Base-by-base conservation (phyloP, 1,140 invertebrate species). In the Physella acuta region DNA sequence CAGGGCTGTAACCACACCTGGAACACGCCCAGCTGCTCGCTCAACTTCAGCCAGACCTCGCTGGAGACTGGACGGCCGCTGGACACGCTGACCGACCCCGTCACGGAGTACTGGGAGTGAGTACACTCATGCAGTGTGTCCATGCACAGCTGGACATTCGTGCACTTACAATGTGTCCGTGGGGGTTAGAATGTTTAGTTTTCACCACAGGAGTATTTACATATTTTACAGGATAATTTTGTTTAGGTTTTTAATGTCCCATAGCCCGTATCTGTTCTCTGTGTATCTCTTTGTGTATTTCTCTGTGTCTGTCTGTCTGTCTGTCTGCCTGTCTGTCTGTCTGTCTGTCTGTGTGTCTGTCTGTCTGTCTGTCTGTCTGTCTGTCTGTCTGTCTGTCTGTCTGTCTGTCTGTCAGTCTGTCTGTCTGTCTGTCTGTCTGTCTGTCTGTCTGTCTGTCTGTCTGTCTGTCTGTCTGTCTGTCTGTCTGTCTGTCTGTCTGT, bases 1-100 rank as follows among this genome's bases (percentile, higher is more conserved):
- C 94, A 93, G 36, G 92, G 91, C 56, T 99, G 97, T 84, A 71
- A 71, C 56, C 67, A 78, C 37, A 70, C 68, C 26, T 79, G 78
- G 78, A 77, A 77, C 71, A 75, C 75, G 5, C 63, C 61, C 17
- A 68, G 75, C 55, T 71, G 71, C 37, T 73, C 66, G 28, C 75
- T 68, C 72, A 73, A 71, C 75, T 78, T 74, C 68, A 75, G 82
- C 75, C 75, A 82, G 17, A 44, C 34, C 28, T 33, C 39, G 8
- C 33, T 64, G 33, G 31, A 28, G n/a, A 56, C 52, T 11, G 56
- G 49, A 37, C 31, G 20, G 16, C 30, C 24, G 1, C 36, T 55
- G 3, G 37, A 24, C 26, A 62, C 28, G 11, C 52, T 71, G 17
- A 51, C 74, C 20, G 75, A 76, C 63, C 70, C 75, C 16, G 75